phyloP scores from a whole-genome alignment of 2,113 vertebrate species.

The Heterotilapia buettikoferi region DNA sequence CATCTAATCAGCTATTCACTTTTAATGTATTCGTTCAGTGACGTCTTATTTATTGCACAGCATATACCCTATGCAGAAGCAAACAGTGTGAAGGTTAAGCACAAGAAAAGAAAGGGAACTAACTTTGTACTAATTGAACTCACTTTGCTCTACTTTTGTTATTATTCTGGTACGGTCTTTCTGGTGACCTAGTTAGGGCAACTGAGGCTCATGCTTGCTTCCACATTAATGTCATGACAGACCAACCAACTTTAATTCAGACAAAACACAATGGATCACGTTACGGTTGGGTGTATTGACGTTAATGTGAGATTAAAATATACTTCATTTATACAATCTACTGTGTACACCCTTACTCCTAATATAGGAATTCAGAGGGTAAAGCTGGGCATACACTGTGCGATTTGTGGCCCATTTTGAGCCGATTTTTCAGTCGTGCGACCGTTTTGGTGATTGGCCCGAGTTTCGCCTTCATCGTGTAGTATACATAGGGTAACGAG shows the following conservation, averaged over 20 bases:
- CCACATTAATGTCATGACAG: background rate
- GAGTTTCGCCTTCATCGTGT: no score
- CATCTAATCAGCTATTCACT: background rate
- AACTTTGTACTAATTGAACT: background rate
- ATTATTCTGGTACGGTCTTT: background rate
- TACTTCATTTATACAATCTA: background rate
- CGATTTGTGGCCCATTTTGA: no score
- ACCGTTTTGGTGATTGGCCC: no score
- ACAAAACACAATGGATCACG: no score
- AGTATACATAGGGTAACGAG: no score
- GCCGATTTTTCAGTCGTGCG: no score
- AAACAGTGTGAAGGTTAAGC: background rate
- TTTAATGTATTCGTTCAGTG: background rate
- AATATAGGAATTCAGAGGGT: background rate
- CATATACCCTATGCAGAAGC: background rate
- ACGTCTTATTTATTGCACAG: no score
- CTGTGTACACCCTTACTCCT: no score
- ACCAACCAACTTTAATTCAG: background rate
- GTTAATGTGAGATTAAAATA: background rate
- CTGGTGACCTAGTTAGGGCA: background rate
- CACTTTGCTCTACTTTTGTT: background rate
- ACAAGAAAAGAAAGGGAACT: background rate
- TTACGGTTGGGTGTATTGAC: background rate
- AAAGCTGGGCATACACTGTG: no score
- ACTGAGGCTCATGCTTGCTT: no score